phyloP scores from a whole-genome alignment of 2,113 vertebrate species.

The Solea senegalensis region DNA sequence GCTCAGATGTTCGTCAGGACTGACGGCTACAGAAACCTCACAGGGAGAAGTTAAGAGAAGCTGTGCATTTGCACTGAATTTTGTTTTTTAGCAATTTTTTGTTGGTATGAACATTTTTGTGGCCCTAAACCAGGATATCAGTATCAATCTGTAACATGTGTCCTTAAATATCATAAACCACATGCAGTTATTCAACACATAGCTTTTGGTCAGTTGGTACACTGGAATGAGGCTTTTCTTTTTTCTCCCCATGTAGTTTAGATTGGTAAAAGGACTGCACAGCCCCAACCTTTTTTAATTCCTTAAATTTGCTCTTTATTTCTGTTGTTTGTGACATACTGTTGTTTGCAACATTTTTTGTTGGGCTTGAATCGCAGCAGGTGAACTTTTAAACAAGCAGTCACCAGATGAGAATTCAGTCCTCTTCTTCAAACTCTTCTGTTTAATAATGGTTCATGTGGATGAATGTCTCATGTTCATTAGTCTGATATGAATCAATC shows the following conservation, averaged over 20 bases:
- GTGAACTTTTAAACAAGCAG: not conserved
- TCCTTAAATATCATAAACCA: constrained; percentile 2
- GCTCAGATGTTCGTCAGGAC: constrained; percentile 25
- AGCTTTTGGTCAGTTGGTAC: constrained; percentile 11
- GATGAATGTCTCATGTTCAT: constrained; percentile 33
- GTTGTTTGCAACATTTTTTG: constrained; percentile 16
- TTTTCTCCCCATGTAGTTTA: constrained; percentile 24
- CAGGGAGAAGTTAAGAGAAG: constrained; percentile 31
- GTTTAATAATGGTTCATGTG: constrained; percentile 17
- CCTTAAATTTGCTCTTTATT: constrained; percentile 1
- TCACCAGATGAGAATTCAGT: not conserved
- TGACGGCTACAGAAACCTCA: constrained; percentile 19
- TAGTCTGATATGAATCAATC: constrained; percentile 34
- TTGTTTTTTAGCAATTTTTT: constrained; percentile 50
- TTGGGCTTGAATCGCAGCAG: constrained; percentile 14
- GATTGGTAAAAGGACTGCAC: constrained; percentile 8
- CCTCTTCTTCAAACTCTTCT: constrained; percentile 14
- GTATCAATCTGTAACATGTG: not conserved
- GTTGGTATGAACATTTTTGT: constrained; percentile 28
- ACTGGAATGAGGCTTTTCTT: constrained; percentile 30
- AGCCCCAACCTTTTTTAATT: constrained; percentile 15
- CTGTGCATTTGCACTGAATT: constrained; percentile 52
- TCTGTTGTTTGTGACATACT: constrained; percentile 14
- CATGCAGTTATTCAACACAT: not conserved
- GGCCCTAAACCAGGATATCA: constrained; percentile 12